Evolutionary conservation across 2,113 vertebrate genomes (phyloP), one percentile per base, ranked within the genome.

Genomic region (Irena cyanogastra): DNA sequence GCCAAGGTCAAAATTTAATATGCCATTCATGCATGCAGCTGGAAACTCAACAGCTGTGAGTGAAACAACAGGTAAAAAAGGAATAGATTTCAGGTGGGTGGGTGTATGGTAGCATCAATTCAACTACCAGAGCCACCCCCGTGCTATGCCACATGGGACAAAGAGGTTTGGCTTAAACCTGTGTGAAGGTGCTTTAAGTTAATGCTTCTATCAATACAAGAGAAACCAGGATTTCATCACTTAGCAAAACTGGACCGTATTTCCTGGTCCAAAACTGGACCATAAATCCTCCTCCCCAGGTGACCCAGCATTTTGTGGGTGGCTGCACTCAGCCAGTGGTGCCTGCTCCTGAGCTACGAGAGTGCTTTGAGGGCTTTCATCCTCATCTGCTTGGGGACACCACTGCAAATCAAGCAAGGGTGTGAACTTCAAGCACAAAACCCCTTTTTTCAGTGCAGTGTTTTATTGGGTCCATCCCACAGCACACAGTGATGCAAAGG

Each of bases 61-160:
- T 11, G 35, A 88, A 93, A 26, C 50, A 65, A 52, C 9, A 35
- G 35, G 1, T 14, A 22, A 26, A 53, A 56, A 71, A 45, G 4
- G 7, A 81, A 35, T 5, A 57, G 16, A 33, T 76, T 91, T 82
- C 57, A 54, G 37, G 53, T 60, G 35, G 3, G 26, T 68, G 50
- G 24, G 14, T 65, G 39, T 39, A 47, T 2, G 6, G 18, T 19
- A 56, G 21, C 16, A 83, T 21, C 41, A 28, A 26, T 56, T 89
- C 31, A 71, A 45, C 16, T 18, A 59, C 13, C 28, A 30, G 69
- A 54, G 65, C 42, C 42, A 28, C 31, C 28, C 52, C 0, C 39
- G 0, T 49, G 28, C 20, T 59, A 64, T 70, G 47, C n/a, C 60
- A 23, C n/a, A 17, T 0, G 0, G 17, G 57, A n/a, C 47, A 72